Evolutionary conservation across 2,888 invertebrate genomes (phyloP), one percentile per base, ranked within the genome.

Genomic region (Stegophylla sp.): DNA sequence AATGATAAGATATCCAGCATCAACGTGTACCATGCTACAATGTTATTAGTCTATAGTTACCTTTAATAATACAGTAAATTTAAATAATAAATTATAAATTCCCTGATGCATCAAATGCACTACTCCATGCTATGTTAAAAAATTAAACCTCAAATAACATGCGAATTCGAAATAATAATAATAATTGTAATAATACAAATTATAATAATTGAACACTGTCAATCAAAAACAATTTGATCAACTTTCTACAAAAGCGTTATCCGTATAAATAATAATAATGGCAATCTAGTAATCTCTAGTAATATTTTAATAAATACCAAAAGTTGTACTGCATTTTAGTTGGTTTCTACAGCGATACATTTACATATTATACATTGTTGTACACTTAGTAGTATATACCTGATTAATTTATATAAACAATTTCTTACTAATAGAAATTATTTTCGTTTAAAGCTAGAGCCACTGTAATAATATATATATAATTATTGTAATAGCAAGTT

Each of bases 111-210:
- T 34, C 34, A 34, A 3, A 34, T 34, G 7, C 15, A 15, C 3
- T 51, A 56, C 23, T 56, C 23, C 56, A 56, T 34, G 63, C 63
- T 17, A 17, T 63, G 63, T 63, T 63, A 63, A 34, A 63, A 26
- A 34, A 26, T 26, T 61, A 23, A 63, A 20, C 56, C 23, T 10
- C 28, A 17, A 17, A 63, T 63, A 23, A 28, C 63, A 26, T 63
- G 63, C 63, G 28, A 28, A 34, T 34, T 63, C n/a, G 34, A 34
- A 63, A 28, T 12, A 10, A 23, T 34, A 34, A 34, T 34, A 34
- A 34, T 34, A 63, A 28, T 12, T 2, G 12, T 34, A 34, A 34
- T 34, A 34, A 34, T 34, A 34, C 34, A 34, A 34, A 34, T 34
- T 34, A 34, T 34, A 34, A 34, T 34, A 34, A 34, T 56, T 20